Percentiles rank a stretch among this genome's conserved stretches.
phyloP scores from a whole-genome alignment of 2,797 vertebrate species.

The Enteromius unitaeniatus region DNA sequence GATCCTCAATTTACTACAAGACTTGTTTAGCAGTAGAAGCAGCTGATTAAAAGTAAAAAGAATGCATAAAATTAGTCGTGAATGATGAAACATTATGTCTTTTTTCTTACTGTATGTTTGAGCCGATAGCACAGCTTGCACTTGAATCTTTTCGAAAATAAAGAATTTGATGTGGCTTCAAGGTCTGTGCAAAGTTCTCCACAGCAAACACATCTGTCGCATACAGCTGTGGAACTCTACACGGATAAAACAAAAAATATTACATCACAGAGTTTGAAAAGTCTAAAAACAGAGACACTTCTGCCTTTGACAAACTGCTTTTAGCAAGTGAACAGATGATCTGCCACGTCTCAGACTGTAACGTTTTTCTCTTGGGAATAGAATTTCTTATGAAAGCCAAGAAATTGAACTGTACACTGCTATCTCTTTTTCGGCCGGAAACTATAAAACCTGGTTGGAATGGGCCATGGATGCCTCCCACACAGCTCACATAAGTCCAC shows the following conservation, averaged over 20 bases:
- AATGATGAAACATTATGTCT: not conserved
- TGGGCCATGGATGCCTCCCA: not conserved
- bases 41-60: not conserved
- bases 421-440: not conserved
- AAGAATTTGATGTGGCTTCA: not conserved
- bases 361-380: conserved; percentile 5
- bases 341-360: not conserved
- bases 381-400: not conserved
- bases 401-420: not conserved
- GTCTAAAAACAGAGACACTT: not conserved
- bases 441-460: not conserved
- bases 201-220: not conserved
- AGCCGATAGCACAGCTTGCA: not conserved
- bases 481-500: not conserved
- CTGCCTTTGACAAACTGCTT: not conserved
- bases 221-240: not conserved
- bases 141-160: not conserved
- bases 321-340: conserved; percentile 13
- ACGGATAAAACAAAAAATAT: not conserved
- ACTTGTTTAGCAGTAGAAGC: not conserved
- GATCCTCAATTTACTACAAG: not conserved
- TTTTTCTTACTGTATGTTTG: not conserved
- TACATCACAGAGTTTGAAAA: conserved; percentile 5
- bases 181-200: conserved; percentile 2
- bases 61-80: not conserved